Evolutionary conservation across 1,140 invertebrate genomes (phyloP).

Genomic region (Galleria mellonella): DNA sequence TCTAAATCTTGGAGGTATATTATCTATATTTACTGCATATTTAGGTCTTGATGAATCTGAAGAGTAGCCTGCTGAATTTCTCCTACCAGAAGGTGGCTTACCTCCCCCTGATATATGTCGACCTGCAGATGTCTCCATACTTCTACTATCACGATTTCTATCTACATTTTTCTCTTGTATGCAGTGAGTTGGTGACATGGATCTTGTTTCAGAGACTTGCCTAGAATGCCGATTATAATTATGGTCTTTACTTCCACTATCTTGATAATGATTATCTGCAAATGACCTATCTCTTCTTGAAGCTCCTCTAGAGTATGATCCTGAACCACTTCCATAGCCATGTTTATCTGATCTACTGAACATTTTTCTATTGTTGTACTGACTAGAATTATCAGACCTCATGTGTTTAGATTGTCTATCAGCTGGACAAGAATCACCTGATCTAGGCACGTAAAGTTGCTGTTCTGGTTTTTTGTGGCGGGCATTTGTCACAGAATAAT

Average conservation of each 20-base stretch:
- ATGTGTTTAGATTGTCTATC: conserved; percentile 37
- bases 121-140: conserved; percentile 68
- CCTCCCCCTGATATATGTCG: conserved; percentile 48
- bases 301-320: conserved; percentile 38
- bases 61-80: conserved; percentile 63
- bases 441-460: conserved; percentile 55
- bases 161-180: conserved; percentile 40
- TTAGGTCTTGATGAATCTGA: conserved; percentile 45
- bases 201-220: conserved; percentile 64
- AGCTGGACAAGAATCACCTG: conserved; percentile 38
- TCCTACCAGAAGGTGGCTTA: conserved; percentile 67
- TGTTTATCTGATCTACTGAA: conserved; percentile 46
- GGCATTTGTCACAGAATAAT: conserved; percentile 26
- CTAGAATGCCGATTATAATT: conserved; percentile 61
- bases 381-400: conserved; percentile 63
- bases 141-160: conserved; percentile 65
- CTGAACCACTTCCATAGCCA: conserved; percentile 31
- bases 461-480: conserved; percentile 65
- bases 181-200: conserved; percentile 53
- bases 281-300: conserved; percentile 33
- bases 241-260: conserved; percentile 41
- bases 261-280: conserved; percentile 40
- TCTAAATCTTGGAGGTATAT: conserved; percentile 68
- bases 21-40: conserved; percentile 61
- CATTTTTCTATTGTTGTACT: conserved; percentile 47